Evolutionary conservation across 1,140 invertebrate genomes (phyloP).

Genomic region (Aphelinus atriplicis): DNA sequence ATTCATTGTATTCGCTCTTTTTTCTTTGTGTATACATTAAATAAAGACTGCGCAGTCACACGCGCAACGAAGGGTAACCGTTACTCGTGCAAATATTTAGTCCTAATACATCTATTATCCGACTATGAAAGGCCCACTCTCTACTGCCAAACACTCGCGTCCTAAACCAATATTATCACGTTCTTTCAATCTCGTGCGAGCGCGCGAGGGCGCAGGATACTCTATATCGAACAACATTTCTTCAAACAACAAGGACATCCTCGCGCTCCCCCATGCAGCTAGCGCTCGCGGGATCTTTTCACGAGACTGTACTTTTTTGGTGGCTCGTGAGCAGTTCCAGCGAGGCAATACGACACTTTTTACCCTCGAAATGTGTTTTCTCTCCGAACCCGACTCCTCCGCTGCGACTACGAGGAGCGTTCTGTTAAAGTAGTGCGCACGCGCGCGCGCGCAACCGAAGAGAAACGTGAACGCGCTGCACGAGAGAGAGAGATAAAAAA

Average conservation of each 20-base stretch:
- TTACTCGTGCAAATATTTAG: too few relatives aligned
- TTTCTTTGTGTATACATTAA: too few relatives aligned
- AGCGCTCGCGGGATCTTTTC: not conserved
- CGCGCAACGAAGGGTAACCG: too few relatives aligned
- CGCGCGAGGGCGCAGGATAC: not conserved
- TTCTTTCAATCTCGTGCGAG: conserved; percentile 26
- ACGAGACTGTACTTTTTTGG: not conserved
- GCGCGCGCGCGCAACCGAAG: not conserved
- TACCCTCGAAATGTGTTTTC: conserved; percentile 30
- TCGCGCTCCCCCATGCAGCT: not conserved
- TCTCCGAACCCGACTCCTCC: not conserved
- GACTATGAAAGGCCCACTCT: too few relatives aligned
- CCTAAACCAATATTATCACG: conserved; percentile 36
- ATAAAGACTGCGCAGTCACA: too few relatives aligned
- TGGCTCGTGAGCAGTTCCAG: not conserved
- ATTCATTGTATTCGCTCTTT: too few relatives aligned
- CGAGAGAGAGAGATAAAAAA: conserved; percentile 39
- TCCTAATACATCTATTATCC: too few relatives aligned
- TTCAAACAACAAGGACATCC: conserved; percentile 7
- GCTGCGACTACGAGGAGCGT: not conserved
- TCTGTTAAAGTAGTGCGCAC: conserved; percentile 8
- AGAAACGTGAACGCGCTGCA: not conserved
- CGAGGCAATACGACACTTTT: conserved; percentile 36
- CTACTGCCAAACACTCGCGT: not conserved
- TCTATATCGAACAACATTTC: not conserved